Evolutionary conservation across 2,113 vertebrate genomes (phyloP).

Genomic region (Thalassarche chlororhynchos): DNA sequence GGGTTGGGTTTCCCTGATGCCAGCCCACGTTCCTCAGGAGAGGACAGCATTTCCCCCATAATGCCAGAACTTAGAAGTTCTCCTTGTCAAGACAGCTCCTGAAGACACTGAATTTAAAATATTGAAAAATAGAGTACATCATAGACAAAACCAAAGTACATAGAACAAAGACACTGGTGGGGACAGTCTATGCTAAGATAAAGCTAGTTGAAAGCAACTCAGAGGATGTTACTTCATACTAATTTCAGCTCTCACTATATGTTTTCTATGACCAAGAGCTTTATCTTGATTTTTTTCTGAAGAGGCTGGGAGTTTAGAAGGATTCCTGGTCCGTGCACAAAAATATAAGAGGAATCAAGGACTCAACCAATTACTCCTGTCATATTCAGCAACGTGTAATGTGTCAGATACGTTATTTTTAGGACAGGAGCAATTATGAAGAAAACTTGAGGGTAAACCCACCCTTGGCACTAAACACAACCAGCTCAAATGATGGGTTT

Average conservation of each 20-base stretch:
- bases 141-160: background rate
- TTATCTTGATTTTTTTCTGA: background rate
- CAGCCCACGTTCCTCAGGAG: background rate
- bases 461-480: background rate
- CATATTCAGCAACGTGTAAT: background rate
- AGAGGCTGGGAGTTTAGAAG: background rate
- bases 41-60: background rate
- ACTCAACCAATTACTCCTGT: background rate
- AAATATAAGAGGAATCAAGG: background rate
- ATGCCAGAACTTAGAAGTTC: background rate
- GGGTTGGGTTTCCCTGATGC: background rate
- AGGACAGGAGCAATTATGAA: background rate
- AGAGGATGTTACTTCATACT: background rate
- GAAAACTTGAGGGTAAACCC: background rate
- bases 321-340: background rate
- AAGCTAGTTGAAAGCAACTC: background rate
- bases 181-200: background rate
- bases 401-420: background rate
- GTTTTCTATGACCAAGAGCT: background rate
- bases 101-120: background rate
- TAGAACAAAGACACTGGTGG: background rate
- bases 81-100: background rate
- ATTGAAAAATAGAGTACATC: background rate
- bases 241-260: background rate
- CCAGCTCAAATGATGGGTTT: background rate